Conservation (phyloP, 2,113 vertebrate species). For the Phodopus roborovskii region DNA sequence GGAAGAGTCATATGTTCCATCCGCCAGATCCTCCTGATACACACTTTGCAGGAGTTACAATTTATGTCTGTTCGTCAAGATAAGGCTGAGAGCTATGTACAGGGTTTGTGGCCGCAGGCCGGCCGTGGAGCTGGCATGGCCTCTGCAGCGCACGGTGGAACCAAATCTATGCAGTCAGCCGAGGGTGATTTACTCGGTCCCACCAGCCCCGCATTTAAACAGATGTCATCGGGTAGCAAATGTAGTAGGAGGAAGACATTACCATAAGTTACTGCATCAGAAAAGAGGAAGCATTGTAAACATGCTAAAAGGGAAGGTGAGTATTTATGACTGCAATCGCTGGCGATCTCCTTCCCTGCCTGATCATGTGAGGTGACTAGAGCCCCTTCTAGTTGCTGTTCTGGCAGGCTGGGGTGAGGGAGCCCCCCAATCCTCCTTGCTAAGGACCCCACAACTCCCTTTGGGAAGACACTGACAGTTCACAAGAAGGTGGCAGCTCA, state of each 20-base stretch:
- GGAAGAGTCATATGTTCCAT: not conserved
- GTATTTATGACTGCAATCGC: conserved; percentile 75
- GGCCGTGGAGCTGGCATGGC: conserved; percentile 60
- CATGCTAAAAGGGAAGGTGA: conserved; percentile 75
- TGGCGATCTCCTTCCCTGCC: conserved; percentile 70
- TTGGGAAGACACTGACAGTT: not conserved
- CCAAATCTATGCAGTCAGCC: conserved; percentile 73
- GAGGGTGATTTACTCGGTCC: conserved; percentile 81
- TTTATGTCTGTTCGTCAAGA: conserved; percentile 55
- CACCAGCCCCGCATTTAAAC: conserved; percentile 80
- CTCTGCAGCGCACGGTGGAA: conserved; percentile 68
- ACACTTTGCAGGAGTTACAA: not conserved
- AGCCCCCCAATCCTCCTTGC: not conserved
- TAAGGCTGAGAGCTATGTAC: conserved; percentile 15
- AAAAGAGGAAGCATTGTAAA: conserved; percentile 81
- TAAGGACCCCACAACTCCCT: not conserved
- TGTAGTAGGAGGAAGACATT: conserved; percentile 73
- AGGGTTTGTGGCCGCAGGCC: conserved; percentile 55
- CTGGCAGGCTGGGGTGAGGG: not conserved
- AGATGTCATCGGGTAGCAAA: conserved; percentile 80
- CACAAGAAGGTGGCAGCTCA: not conserved
- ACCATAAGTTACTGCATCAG: conserved; percentile 80
- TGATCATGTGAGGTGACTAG: conserved; percentile 52
- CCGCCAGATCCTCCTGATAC: not conserved
- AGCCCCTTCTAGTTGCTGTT: not conserved